Percentiles rank a stretch among this genome's conserved stretches.
These are phyloP conservation scores for Camponotus floridanus DNA, from an alignment of 1,140 invertebrate genomes.

Conservation along the genomic window DNA sequence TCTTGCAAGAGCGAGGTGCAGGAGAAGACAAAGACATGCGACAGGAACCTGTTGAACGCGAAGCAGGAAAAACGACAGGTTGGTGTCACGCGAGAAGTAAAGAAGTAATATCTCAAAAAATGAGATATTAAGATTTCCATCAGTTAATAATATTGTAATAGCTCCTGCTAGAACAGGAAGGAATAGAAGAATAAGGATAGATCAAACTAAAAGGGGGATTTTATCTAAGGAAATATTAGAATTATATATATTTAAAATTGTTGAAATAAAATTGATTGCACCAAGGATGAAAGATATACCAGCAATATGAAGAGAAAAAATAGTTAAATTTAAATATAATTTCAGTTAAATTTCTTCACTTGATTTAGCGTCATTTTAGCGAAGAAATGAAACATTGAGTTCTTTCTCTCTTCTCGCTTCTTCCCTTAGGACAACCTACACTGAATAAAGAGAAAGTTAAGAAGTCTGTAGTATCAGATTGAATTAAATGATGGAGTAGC, in stretches of 20 bases:
- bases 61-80: conserved; percentile 57
- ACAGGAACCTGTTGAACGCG: not conserved
- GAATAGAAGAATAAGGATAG: conserved; percentile 85
- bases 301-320: conserved; percentile 3
- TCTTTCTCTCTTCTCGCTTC: not conserved
- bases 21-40: not conserved
- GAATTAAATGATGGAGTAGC: conserved; percentile 21
- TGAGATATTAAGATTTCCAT: conserved; percentile 90
- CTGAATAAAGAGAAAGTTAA: not conserved
- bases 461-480: not conserved
- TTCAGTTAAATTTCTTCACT: no score
- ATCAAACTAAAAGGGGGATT: conserved; percentile 83
- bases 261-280: conserved; percentile 86
- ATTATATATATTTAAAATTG: conserved; percentile 87
- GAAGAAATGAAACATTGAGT: not conserved
- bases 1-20: not conserved
- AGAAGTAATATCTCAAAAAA: conserved; percentile 90
- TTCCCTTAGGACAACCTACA: no score
- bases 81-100: conserved; percentile 38
- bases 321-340: not conserved
- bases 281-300: not conserved
- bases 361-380: no score
- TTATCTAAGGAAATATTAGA: conserved; percentile 75
- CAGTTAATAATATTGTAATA: conserved; percentile 91
- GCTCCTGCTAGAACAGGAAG: conserved; percentile 91